Evolutionary conservation across 2,797 vertebrate genomes (phyloP).

Genomic region (Ctenopoma kingsleyae): DNA sequence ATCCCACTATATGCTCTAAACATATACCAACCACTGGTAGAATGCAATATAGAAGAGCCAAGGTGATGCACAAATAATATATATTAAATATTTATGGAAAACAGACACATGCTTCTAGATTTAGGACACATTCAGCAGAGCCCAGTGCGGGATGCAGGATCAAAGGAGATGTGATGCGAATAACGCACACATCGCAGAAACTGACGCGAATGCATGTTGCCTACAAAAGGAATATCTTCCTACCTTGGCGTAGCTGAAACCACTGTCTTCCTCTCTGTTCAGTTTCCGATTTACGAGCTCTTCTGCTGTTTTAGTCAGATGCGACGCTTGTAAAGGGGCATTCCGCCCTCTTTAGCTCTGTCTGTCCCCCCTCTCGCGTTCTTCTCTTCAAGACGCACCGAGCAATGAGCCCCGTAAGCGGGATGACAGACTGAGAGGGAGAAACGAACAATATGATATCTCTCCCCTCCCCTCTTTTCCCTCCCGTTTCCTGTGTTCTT

Average conservation of each 20-base stretch:
- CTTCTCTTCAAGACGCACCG: conserved; percentile 60
- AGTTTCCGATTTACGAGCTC: conserved; percentile 50
- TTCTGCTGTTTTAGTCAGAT: conserved; percentile 68
- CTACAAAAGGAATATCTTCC: conserved; percentile 38
- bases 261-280: conserved; percentile 44
- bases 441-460: conserved; percentile 75
- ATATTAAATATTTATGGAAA: conserved; percentile 65
- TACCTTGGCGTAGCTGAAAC: conserved; percentile 67
- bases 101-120: conserved; percentile 65
- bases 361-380: conserved; percentile 24
- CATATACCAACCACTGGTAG: conserved; percentile 18
- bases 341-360: conserved; percentile 68
- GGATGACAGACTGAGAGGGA: conserved; percentile 78
- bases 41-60: conserved; percentile 39
- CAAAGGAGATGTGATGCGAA: conserved; percentile 49
- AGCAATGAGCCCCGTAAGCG: conserved; percentile 71
- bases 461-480: conserved; percentile 72
- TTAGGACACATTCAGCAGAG: conserved; percentile 57
- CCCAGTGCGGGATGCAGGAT: conserved; percentile 61
- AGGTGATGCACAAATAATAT: conserved; percentile 54
- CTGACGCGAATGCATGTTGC: conserved; percentile 21
- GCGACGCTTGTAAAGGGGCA: conserved; percentile 79
- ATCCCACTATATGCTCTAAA: conserved; percentile 51
- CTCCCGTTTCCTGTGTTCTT: conserved; percentile 73
- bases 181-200: conserved; percentile 29